Percentiles rank a stretch among this genome's conserved stretches.
Evolutionary conservation across 2,113 vertebrate species (phyloP).

Genomic region (Myotis brandtii): DNA sequence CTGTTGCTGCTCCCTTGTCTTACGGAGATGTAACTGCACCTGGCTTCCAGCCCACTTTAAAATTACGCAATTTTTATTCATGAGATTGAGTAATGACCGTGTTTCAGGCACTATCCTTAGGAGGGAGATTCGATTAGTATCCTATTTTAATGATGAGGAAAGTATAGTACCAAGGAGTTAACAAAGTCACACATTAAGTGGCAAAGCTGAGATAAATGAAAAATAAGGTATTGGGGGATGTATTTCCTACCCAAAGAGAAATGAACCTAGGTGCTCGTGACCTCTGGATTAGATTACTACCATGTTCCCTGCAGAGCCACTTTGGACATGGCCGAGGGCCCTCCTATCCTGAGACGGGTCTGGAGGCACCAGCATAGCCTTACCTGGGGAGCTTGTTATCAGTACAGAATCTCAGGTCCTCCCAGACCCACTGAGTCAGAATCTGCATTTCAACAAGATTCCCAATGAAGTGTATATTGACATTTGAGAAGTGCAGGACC

Average conservation of each 20-base stretch:
- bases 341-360: not conserved
- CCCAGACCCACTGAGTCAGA: not conserved
- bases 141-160: not conserved
- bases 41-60: not conserved
- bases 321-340: not conserved
- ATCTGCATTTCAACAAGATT: not conserved
- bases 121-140: not conserved
- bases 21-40: no score
- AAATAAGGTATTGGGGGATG: not conserved
- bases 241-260: not conserved
- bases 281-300: not conserved
- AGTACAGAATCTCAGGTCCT: not conserved
- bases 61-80: not conserved
- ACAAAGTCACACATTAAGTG: not conserved
- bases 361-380: not conserved
- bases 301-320: not conserved
- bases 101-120: not conserved
- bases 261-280: not conserved
- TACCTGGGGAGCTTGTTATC: not conserved
- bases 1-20: no score
- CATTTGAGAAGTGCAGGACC: not conserved
- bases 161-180: not conserved
- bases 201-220: conserved; percentile 16
- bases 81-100: not conserved
- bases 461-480: not conserved